These are phyloP conservation scores for Dissostichus mawsoni DNA, from an alignment of 2,113 vertebrate genomes.

Conservation along the genomic window DNA sequence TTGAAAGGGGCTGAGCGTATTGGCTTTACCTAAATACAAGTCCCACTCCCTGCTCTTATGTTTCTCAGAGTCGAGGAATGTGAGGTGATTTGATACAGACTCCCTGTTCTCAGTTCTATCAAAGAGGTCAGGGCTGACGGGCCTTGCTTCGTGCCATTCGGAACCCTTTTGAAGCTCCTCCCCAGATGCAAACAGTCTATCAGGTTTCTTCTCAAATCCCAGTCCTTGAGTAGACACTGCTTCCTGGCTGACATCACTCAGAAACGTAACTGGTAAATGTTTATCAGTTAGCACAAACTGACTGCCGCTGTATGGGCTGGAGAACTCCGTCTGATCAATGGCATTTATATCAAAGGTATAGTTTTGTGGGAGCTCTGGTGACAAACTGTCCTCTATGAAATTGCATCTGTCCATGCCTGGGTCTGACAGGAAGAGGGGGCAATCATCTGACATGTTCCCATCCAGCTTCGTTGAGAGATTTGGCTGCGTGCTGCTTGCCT, in stretches of 20 bases:
- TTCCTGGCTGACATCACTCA: conserved; percentile 94
- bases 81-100: conserved; percentile 78
- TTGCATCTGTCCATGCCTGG: conserved; percentile 94
- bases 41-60: conserved; percentile 85
- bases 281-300: conserved; percentile 97
- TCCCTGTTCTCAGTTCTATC: conserved; percentile 86
- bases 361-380: conserved; percentile 92
- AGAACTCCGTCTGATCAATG: conserved; percentile 93
- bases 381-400: conserved; percentile 95
- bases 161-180: conserved; percentile 81
- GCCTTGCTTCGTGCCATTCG: conserved; percentile 79
- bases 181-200: conserved; percentile 58
- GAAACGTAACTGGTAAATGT: conserved; percentile 93
- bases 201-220: conserved; percentile 58
- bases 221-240: conserved; percentile 81
- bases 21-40: conserved; percentile 82
- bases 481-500: conserved; percentile 76
- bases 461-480: conserved; percentile 78
- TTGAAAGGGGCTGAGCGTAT: conserved; percentile 89
- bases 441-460: conserved; percentile 84
- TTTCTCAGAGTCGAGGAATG: conserved; percentile 83
- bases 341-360: conserved; percentile 97
- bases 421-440: conserved; percentile 89
- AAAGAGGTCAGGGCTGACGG: conserved; percentile 90
- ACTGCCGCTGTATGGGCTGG: conserved; percentile 92